Evolutionary conservation across 2,113 vertebrate genomes (phyloP).

Genomic region (Poicephalus meyeri): DNA sequence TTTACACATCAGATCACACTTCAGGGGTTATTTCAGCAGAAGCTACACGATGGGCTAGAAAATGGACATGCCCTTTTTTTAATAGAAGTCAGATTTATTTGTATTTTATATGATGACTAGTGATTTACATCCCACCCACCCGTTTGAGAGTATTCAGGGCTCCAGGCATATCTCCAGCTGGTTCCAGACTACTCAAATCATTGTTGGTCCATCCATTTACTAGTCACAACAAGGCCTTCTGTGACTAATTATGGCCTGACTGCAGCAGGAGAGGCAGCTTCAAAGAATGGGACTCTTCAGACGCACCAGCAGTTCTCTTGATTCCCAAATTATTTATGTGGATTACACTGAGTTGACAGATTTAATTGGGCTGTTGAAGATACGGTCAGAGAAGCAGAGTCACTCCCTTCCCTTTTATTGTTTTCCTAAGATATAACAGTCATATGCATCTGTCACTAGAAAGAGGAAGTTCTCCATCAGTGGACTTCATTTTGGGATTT

Average conservation of each 20-base stretch:
- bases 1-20: not conserved
- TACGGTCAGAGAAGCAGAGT: conserved; percentile 10
- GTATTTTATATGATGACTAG: conserved; percentile 23
- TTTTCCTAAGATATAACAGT: conserved; percentile 44
- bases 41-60: not conserved
- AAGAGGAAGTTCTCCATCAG: conserved; percentile 44
- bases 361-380: conserved; percentile 59
- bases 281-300: conserved; percentile 45
- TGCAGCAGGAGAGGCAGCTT: conserved; percentile 46
- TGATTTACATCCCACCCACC: conserved; percentile 35
- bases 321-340: conserved; percentile 54
- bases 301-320: not conserved
- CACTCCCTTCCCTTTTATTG: conserved; percentile 57
- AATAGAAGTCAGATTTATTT: conserved; percentile 40
- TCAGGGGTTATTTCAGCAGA: conserved; percentile 7
- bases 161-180: not conserved
- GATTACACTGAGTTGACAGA: conserved; percentile 56
- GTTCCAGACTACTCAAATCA: conserved; percentile 30
- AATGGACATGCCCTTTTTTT: not conserved
- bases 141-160: conserved; percentile 24
- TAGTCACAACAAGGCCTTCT: conserved; percentile 35
- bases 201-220: conserved; percentile 36
- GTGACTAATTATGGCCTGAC: conserved; percentile 48
- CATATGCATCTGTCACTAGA: conserved; percentile 6
- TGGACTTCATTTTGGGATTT: conserved; percentile 25